Evolutionary conservation across 2,797 vertebrate species (phyloP), one percentile per base, ranked within the genome.

Genomic region (Cichlasoma orientale): DNA sequence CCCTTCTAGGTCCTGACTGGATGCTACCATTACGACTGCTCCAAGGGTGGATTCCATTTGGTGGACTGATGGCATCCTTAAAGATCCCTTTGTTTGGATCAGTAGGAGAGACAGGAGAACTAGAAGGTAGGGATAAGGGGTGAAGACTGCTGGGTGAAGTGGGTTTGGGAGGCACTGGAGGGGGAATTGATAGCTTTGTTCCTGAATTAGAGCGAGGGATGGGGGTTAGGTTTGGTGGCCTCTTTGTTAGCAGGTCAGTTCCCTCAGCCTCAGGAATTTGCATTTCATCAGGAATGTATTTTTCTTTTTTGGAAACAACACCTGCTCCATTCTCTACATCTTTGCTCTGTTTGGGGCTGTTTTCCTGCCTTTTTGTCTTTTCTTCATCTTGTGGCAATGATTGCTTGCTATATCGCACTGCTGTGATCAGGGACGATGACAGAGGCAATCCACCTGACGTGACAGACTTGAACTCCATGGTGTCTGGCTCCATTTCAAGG

Each of bases 401-500:
- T 61, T 92, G 89, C 74, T 94, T 93, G 83, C 72, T 89, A 77
- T 93, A 95, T 21, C 91, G 86, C 78, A 95, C 74, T 4, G 95
- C 96, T n/a, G 92, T 96, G 78, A 96, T 92, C 72, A 95, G 75
- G 3, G 96, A 92, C 27, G 97, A 95, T 38, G 95, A 89, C 4
- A 93, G 74, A 29, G 93, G 92, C 66, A 94, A 90, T 0, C 94
- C 93, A 57, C 96, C 93, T 18, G 96, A 88, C 12, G 95, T 94
- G 74, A 96, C 95, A 54, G 95, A 95, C 76, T 98, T 97, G 75
- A 95, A 97, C 91, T 97, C 97, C 93, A 95, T 95, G 31, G 96
- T 96, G 61, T 97, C 97, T 0, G 96, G 96, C 87, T 98, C 96
- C 96, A 95, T 96, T 91, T 98, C 96, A 87, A 96, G 89, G 25